Base-by-base conservation (phyloP, 2,888 invertebrate species). In the Rotaria magnacalcarata region DNA sequence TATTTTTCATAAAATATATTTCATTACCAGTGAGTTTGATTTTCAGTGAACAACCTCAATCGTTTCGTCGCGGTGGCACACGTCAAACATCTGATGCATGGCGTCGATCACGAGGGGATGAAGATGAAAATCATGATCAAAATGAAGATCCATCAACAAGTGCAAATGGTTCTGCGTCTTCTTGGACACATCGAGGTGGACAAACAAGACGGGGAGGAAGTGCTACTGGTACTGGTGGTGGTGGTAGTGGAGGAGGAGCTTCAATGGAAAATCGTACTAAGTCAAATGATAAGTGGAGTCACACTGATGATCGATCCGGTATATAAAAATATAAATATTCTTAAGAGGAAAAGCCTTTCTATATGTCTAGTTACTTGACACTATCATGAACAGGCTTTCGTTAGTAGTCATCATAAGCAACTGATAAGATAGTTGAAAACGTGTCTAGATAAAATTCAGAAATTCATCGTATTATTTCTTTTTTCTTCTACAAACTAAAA, bases 231-330 rank as follows among this genome's bases (percentile, higher is more conserved):
- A 14, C 16, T 24, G 4, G 47, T 80, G 47, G 80, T 34, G 34
- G 34, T 34, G 34, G 34, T 34, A 34, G 34, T 34, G 34, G 34
- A 34, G 34, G 34, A 34, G 34, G 2, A 34, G 34, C 34, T 3
- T n/a, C 43, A 47, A 43, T 47, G n/a, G 80, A 80, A 80, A n/a
- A 43, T 47, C 80, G 80, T 19, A 80, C 80, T 8, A 80, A 80
- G 47, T 80, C 80, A 8, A 47, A 80, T 80, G 80, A 80, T 5
- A 80, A 80, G 47, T 80, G 80, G 80, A n/a, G n/a, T 80, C n/a
- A 80, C 34, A 67, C 14, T 41, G 67, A 67, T 19, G 67, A 67
- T 34, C 67, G 67, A 41, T 19, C 67, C 34, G 67, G 67, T 67
- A 56, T 6, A 56, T 0, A 56, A 24, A 56, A 24, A 56, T 7